Conservation (phyloP, 2,113 vertebrate species). For the Cavia aperea region DNA sequence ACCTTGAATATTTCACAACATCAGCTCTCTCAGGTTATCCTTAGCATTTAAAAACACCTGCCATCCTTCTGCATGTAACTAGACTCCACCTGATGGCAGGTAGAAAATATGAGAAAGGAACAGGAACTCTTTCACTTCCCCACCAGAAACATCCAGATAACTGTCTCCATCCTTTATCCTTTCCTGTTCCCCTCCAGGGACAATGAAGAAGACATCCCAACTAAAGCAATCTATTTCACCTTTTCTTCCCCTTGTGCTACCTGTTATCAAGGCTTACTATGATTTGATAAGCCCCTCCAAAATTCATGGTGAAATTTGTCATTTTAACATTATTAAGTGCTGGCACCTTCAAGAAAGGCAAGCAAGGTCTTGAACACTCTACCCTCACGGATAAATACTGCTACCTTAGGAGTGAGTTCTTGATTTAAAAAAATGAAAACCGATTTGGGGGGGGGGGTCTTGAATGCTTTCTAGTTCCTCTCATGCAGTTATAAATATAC, state of each 20-base stretch:
- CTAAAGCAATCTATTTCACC: not conserved
- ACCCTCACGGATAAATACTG: too few species aligned
- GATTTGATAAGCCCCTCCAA: not conserved
- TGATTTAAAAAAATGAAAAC: not conserved
- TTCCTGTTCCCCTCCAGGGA: not conserved
- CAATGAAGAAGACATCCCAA: not conserved
- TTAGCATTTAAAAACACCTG: not conserved
- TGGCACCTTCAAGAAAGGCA: not conserved
- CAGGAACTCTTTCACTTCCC: not conserved
- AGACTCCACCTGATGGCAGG: not conserved
- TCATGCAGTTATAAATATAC: not conserved
- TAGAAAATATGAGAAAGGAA: not conserved
- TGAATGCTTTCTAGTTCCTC: not conserved
- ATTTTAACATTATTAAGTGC: not conserved
- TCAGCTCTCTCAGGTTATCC: not conserved
- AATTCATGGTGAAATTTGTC: not conserved
- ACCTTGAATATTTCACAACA: not conserved
- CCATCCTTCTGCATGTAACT: not conserved
- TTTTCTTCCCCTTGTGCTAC: not conserved
- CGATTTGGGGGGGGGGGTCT: too few species aligned
- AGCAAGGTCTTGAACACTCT: too few species aligned
- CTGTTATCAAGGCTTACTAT: not conserved
- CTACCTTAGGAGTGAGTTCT: not conserved
- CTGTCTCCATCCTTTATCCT: not conserved
- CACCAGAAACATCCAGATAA: not conserved